A percentile compares a stretch with the other conserved stretches of the same genome.
Conservation (phyloP, 2,797 vertebrate genomes). For the Hafferia zeledoni region DNA sequence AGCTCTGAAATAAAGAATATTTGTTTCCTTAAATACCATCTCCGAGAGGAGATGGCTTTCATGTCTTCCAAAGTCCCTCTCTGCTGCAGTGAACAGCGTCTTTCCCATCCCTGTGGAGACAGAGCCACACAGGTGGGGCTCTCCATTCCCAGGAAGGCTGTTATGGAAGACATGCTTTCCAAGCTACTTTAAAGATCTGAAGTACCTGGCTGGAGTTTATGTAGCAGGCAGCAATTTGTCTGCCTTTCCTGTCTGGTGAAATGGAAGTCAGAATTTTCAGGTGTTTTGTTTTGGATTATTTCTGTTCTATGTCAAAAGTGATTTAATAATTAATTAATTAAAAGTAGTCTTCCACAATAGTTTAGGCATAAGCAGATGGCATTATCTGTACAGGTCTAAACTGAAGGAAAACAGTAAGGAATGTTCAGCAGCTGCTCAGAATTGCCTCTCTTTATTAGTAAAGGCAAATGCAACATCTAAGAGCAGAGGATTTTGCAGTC, state of each 20-base stretch:
- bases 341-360: background rate
- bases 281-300: background rate
- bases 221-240: background rate
- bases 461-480: background rate
- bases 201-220: background rate
- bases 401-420: background rate
- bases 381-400: background rate
- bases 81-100: background rate
- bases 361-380: background rate
- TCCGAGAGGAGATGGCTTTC: background rate
- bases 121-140: background rate
- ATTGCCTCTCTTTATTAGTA: background rate
- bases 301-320: background rate
- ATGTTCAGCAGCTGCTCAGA: background rate
- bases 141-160: background rate
- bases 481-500: background rate
- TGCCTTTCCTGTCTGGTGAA: background rate
- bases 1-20: background rate
- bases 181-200: background rate
- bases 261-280: background rate
- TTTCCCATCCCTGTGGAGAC: fast-evolving
- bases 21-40: background rate
- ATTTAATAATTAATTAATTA: conserved; percentile 12
- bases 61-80: background rate
- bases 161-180: background rate